Evolutionary conservation across 1,140 invertebrate species (phyloP).

Genomic region (Neuroterus valhalla): DNA sequence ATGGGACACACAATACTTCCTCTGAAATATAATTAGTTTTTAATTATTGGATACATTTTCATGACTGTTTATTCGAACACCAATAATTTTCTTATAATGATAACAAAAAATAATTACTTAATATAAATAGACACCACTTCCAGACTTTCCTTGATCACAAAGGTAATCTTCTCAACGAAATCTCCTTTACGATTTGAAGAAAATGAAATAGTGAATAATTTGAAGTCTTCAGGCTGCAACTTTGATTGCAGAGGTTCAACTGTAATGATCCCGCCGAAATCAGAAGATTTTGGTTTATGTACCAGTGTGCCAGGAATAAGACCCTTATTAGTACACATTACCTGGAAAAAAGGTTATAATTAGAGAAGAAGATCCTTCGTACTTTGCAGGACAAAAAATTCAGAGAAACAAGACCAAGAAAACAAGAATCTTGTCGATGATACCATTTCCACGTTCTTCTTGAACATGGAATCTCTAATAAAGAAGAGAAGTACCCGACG

Average conservation of each 20-base stretch:
- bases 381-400: too few species aligned
- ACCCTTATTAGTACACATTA: slow-evolving; percentile 59
- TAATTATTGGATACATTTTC: too few species aligned
- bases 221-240: slow-evolving; percentile 52
- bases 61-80: too few species aligned
- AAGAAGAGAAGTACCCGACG: too few species aligned
- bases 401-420: slow-evolving; percentile 7
- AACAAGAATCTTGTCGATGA: too few species aligned
- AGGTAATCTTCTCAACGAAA: slow-evolving; percentile 65
- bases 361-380: too few species aligned
- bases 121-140: slow-evolving; percentile 60
- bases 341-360: slow-evolving; percentile 46
- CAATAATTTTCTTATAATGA: neutral
- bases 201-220: slow-evolving; percentile 60
- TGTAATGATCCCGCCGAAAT: slow-evolving; percentile 57
- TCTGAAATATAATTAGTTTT: slow-evolving; percentile 56
- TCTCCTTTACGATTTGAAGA: slow-evolving; percentile 59
- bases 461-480: too few species aligned
- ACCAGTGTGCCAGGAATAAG: slow-evolving; percentile 60
- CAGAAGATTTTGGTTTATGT: slow-evolving; percentile 42
- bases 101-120: slow-evolving; percentile 50
- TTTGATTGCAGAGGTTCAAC: slow-evolving; percentile 47
- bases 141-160: slow-evolving; percentile 62
- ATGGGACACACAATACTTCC: slow-evolving; percentile 70
- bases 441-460: too few species aligned